Evolutionary conservation across 2,888 invertebrate species (phyloP).

Genomic region (Hirtodrosophila duncani): DNA sequence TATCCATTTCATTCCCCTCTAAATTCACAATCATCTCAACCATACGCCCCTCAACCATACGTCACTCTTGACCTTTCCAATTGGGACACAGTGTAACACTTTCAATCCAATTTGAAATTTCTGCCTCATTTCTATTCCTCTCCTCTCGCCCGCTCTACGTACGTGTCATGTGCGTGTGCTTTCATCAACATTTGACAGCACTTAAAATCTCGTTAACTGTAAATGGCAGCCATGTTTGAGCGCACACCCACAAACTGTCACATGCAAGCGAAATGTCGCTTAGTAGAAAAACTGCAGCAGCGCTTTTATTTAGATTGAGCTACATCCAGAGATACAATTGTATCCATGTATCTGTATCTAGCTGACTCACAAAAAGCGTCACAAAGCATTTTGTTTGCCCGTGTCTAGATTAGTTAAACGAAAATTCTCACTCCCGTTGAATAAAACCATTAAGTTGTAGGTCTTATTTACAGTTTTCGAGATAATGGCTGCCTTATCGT

Average conservation of each 20-base stretch:
- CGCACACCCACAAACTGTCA: conserved; percentile 12
- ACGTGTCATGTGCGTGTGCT: conserved; percentile 2
- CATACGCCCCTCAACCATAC: too few species aligned
- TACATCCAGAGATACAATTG: conserved; percentile 33
- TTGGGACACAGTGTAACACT: conserved; percentile 1
- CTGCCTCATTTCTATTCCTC: too few species aligned
- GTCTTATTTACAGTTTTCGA: conserved; percentile 9
- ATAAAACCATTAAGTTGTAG: conserved; percentile 10
- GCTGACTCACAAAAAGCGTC: conserved; percentile 4
- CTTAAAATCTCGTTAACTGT: conserved; percentile 63
- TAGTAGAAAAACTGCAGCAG: conserved; percentile 29
- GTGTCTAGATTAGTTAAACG: neutral
- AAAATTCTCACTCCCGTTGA: neutral
- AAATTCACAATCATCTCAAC: too few species aligned
- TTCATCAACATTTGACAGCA: conserved; percentile 54
- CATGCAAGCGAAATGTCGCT: conserved; percentile 8
- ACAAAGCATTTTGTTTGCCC: too few species aligned
- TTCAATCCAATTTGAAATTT: conserved; percentile 19
- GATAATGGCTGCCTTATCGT: conserved; percentile 25
- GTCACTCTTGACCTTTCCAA: conserved; percentile 7
- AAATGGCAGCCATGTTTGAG: conserved; percentile 49
- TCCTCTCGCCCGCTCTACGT: too few species aligned
- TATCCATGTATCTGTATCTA: conserved; percentile 9
- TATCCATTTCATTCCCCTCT: too few species aligned
- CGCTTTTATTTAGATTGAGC: conserved; percentile 26